phyloP scores from a whole-genome alignment of 2,113 vertebrate species.

The Antennarius striatus region DNA sequence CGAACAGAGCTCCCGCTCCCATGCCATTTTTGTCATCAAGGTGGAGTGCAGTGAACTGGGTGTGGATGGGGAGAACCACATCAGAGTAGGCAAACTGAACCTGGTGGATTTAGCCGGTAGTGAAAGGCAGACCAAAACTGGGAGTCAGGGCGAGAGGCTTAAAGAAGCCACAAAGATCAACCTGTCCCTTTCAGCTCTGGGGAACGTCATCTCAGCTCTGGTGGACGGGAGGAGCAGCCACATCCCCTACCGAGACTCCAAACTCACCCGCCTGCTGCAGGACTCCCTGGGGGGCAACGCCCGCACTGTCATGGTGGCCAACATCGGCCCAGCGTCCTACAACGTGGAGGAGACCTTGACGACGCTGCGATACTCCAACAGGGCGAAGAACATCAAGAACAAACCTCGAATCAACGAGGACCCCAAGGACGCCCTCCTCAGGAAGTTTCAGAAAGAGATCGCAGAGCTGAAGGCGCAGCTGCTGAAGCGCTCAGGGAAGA shows the following conservation, averaged over 20 bases:
- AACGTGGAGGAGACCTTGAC: slow-evolving; percentile 97
- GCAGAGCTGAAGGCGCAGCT: slow-evolving; percentile 93
- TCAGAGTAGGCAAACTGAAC: slow-evolving; percentile 95
- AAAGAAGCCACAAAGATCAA: slow-evolving; percentile 72
- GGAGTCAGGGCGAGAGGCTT: slow-evolving; percentile 91
- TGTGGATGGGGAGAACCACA: slow-evolving; percentile 93
- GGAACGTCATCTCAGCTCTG: slow-evolving; percentile 96
- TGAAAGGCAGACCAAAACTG: slow-evolving; percentile 93
- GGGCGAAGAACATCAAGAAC: slow-evolving; percentile 99
- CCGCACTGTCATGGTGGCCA: slow-evolving; percentile 98
- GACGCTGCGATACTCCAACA: slow-evolving; percentile 93
- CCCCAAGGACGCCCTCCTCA: slow-evolving; percentile 94
- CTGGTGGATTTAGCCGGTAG: slow-evolving; percentile 96
- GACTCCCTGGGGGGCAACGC: slow-evolving; percentile 97
- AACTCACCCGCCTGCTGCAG: no score
- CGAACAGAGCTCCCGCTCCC: slow-evolving; percentile 57
- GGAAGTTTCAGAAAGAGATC: slow-evolving; percentile 97
- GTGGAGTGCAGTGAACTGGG: slow-evolving; percentile 95
- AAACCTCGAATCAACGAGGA: slow-evolving; percentile 96
- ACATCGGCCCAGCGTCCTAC: slow-evolving; percentile 96
- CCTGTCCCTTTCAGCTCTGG: slow-evolving; percentile 64
- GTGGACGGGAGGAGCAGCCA: slow-evolving; percentile 96
- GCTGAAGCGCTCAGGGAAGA: slow-evolving; percentile 87
- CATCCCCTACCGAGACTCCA: slow-evolving; percentile 96
- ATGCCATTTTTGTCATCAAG: slow-evolving; percentile 97